phyloP scores from a whole-genome alignment of 2,113 vertebrate genomes.

The Eulemur rufifrons region DNA sequence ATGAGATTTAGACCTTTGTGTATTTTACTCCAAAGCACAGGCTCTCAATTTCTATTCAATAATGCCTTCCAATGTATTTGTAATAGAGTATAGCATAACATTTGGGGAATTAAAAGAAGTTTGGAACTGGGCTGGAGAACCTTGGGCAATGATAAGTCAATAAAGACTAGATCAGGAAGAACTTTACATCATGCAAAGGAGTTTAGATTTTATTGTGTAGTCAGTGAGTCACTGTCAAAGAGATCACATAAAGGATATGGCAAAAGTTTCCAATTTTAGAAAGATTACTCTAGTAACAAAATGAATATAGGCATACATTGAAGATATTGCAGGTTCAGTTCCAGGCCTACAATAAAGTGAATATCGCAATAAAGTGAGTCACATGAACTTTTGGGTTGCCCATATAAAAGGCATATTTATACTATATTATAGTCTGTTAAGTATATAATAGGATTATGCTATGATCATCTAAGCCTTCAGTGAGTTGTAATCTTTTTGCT shows the following conservation, averaged over 20 bases:
- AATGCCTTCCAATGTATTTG: not conserved
- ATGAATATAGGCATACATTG: not conserved
- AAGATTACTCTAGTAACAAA: not conserved
- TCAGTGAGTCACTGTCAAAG: not conserved
- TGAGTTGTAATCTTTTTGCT: too few relatives aligned
- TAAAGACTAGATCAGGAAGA: not conserved
- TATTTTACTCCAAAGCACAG: not conserved
- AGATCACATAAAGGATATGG: not conserved
- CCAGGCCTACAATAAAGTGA: too few relatives aligned
- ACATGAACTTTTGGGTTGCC: too few relatives aligned
- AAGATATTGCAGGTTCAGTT: too few relatives aligned
- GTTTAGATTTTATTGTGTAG: not conserved
- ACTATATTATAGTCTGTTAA: too few relatives aligned
- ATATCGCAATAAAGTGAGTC: too few relatives aligned
- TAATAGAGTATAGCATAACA: not conserved
- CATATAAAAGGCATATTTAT: too few relatives aligned
- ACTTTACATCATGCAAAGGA: not conserved
- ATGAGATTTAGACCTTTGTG: not conserved
- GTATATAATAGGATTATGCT: too few relatives aligned
- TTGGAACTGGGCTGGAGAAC: not conserved
- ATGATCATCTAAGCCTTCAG: too few relatives aligned
- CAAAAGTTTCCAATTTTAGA: not conserved
- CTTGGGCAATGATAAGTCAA: not conserved
- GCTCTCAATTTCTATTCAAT: not conserved
- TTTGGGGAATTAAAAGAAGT: not conserved